Evolutionary conservation across 2,797 vertebrate genomes (phyloP), one percentile per base, ranked within the genome.

Genomic region (Mormyrus proboscirostris): DNA sequence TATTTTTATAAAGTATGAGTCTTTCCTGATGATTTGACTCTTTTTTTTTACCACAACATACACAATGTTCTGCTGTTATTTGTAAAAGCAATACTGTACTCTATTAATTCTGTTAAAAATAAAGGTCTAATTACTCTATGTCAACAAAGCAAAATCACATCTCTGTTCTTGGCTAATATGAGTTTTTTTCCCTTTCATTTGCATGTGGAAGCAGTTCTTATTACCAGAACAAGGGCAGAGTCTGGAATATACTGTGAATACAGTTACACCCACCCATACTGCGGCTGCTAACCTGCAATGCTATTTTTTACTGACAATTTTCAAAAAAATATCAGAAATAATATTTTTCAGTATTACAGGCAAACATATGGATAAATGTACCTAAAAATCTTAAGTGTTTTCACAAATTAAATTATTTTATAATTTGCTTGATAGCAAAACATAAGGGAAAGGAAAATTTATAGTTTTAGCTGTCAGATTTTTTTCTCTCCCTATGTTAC

Each of bases 81-180:
- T 82, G 41, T 47, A 22, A 82, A 82, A 47, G 76, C 76, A 82
- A 82, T 10, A 82, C 38, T 22, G 16, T n/a, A 79, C 41, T 79
- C 73, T 33, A 82, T 82, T 47, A 47, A 47, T 82, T 44, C 16
- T 82, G 76, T 82, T 76, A 76, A 82, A 82, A 82, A 82, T 82
- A 82, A 82, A 82, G 19, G 47, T 82, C 41, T 82, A 16, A 82
- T 82, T 82, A 82, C 19, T 82, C 41, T 47, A 82, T 10, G 38
- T 47, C 16, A 82, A 82, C 76, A 82, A 82, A 44, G 7, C 38
- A 19, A 82, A 47, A 82, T 82, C 76, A n/a, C 16, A 47, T 82
- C 16, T 82, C 76, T 47, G 69, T 76, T 76, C 69, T 76, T 76
- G 69, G 29, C 69, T 41, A 76, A 76, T 76, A 41, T 6, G 33